phyloP scores from a whole-genome alignment of 2,797 vertebrate genomes.

The Artibeus lituratus region DNA sequence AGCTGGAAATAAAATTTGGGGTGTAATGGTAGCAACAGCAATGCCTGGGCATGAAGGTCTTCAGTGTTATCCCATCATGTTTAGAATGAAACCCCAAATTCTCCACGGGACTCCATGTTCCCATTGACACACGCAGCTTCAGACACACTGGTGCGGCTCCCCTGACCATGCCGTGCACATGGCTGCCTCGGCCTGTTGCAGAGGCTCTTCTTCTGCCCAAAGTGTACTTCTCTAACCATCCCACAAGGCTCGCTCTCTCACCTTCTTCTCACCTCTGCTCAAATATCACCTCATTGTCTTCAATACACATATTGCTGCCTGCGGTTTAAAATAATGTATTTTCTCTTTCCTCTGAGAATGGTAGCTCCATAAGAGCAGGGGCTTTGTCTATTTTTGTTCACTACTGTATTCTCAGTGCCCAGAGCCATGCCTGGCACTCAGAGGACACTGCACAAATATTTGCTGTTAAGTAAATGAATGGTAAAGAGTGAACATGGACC shows the following conservation, averaged over 20 bases:
- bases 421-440: not conserved
- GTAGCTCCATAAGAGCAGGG: not conserved
- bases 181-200: not conserved
- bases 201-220: not conserved
- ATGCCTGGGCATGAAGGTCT: not conserved
- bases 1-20: not conserved
- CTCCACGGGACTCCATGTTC: fast-evolving
- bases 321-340: not conserved
- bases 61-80: not conserved
- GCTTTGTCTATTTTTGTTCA: not conserved
- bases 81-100: not conserved
- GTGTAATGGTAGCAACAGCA: not conserved
- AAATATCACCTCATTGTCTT: not conserved
- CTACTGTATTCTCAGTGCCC: not conserved
- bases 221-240: not conserved
- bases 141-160: not conserved
- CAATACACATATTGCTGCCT: not conserved
- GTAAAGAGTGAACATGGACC: not conserved
- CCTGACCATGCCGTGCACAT: not conserved
- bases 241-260: not conserved
- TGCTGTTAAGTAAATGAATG: not conserved
- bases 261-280: not conserved
- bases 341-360: not conserved
- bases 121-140: fast-evolving
- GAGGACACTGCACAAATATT: not conserved